These are phyloP conservation scores for Microtus richardsoni DNA, from an alignment of 2,113 vertebrate species.

Conservation along the genomic window DNA sequence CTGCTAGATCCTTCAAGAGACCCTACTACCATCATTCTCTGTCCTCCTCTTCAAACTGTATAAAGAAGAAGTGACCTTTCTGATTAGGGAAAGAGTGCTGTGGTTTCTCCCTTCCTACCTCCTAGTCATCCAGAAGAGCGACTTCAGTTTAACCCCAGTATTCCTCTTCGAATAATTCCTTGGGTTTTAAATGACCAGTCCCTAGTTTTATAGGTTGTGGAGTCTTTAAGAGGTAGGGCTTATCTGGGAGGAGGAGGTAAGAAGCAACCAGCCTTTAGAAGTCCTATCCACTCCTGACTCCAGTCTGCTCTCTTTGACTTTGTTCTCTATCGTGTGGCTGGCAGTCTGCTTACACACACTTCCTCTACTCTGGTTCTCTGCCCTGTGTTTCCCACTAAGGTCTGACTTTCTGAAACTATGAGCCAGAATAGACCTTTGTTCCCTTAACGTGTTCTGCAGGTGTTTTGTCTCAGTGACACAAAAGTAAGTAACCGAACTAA, in stretches of 20 bases:
- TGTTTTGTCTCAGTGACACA: not conserved
- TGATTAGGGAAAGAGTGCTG: not conserved
- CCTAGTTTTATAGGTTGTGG: not conserved
- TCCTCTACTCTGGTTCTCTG: not conserved
- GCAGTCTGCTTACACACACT: too few species aligned
- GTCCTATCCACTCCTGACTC: fast-evolving
- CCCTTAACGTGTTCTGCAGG: not conserved
- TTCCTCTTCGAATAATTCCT: not conserved
- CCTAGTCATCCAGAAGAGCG: not conserved
- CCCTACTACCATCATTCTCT: too few species aligned
- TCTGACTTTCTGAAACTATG: not conserved
- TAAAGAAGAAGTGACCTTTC: not conserved
- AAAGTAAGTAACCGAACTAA: not conserved
- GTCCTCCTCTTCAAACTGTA: not conserved
- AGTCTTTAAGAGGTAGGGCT: not conserved
- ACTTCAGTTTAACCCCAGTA: not conserved
- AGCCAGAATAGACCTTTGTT: not conserved
- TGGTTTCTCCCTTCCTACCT: not conserved
- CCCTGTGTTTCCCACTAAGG: not conserved
- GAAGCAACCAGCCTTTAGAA: not conserved
- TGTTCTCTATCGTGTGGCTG: not conserved
- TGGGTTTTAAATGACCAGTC: not conserved
- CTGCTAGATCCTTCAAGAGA: not conserved
- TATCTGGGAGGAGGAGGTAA: too few species aligned
- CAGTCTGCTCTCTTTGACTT: not conserved